Evolutionary conservation across 2,113 vertebrate genomes (phyloP).

Genomic region (Meleagris gallopavo): DNA sequence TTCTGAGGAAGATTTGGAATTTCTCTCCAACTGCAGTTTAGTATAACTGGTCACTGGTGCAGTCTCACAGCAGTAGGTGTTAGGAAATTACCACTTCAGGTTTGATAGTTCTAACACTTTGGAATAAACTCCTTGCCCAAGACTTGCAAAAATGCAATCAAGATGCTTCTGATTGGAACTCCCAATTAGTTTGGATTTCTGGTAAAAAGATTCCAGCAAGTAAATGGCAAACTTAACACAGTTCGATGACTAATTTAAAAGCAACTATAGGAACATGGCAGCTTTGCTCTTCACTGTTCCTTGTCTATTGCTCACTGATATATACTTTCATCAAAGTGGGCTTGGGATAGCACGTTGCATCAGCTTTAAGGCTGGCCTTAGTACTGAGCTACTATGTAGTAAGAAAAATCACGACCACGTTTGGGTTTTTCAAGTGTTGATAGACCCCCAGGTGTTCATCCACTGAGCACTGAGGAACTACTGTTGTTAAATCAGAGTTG

Average conservation of each 20-base stretch:
- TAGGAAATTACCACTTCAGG: neutral
- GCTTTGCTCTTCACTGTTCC: neutral
- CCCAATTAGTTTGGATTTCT: neutral
- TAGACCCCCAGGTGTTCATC: neutral
- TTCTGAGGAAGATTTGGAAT: neutral
- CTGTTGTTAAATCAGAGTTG: neutral
- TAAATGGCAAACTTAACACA: neutral
- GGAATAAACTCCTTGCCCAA: neutral
- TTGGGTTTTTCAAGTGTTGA: neutral
- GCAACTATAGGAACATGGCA: accelerated
- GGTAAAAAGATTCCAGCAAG: neutral
- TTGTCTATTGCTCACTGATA: neutral
- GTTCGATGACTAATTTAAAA: neutral
- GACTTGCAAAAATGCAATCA: neutral
- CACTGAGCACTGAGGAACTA: neutral
- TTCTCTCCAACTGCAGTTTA: neutral
- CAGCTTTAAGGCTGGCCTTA: neutral
- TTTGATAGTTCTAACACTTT: neutral
- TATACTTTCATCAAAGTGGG: neutral
- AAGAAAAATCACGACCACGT: neutral
- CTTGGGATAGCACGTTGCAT: neutral
- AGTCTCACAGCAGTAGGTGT: neutral
- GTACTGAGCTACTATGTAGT: neutral
- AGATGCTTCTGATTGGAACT: neutral
- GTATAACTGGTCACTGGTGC: neutral